Base-by-base conservation (phyloP, 2,888 invertebrate species). In the Epirrhoe alternata region DNA sequence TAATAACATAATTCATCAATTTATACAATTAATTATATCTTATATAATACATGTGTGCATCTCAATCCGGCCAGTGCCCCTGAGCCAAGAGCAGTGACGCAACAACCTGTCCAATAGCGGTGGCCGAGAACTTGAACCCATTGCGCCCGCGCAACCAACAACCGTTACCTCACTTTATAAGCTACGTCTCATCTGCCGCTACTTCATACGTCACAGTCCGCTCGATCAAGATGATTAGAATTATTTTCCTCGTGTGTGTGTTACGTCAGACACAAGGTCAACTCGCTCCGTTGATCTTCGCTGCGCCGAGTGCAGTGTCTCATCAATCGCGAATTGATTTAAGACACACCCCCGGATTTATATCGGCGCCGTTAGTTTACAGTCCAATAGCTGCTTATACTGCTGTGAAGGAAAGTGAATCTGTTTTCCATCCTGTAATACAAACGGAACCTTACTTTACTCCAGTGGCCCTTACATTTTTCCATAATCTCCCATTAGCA, bases 251-350 rank as follows among this genome's bases (percentile, higher is more conserved):
- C 45, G 70, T 81, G 69, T 79, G 77, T 76, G 77, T 77, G 24
- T 61, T 83, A 69, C 78, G 74, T 64, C 66, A 74, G 72, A 82
- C 81, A 59, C 77, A 78, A 62, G 77, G 86, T 74, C 84, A 90
- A 73, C 50, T 86, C 33, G 74, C 80, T 53, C 88, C 89, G 53
- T 58, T 90, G 7, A 86, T 91, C 72, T 87, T 90, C 70, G 86
- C 89, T 16, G 91, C 94, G 33, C 94, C 94, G 1, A 94, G 93
- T 76, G 90, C 94, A 51, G 94, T 94, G 24, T 94, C 94, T 1
- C 93, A 94, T 78, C 94, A 94, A 78, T 94, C 94, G 58, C 89
- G 94, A 57, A 86, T 94, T 59, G 92, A 94, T 72, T 91, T 95
- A 53, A 84, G 81, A 60, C 87, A 89, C 61, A 78, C 79, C 24